These are phyloP conservation scores for Marronus borbonicus DNA, from an alignment of 2,888 invertebrate genomes.

Conservation along the genomic window DNA sequence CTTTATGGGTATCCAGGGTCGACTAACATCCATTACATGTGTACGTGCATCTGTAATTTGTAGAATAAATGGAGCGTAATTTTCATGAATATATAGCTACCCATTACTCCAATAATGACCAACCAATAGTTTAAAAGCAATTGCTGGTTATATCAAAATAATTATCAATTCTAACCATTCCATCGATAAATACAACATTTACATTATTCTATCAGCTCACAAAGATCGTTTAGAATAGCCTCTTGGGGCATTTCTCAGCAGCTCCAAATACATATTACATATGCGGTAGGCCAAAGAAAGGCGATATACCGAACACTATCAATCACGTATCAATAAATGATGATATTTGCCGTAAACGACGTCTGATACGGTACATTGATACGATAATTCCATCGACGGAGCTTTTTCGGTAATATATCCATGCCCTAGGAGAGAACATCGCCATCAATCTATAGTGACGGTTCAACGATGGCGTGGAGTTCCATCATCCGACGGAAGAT, in stretches of 20 bases:
- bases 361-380: slow-evolving; percentile 36
- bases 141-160: background rate
- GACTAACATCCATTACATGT: no score
- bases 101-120: background rate
- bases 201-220: no score
- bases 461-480: background rate
- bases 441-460: slow-evolving; percentile 36
- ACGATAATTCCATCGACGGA: slow-evolving; percentile 27
- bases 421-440: slow-evolving; percentile 16
- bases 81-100: background rate
- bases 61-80: background rate
- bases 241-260: background rate
- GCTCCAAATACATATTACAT: background rate
- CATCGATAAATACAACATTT: no score
- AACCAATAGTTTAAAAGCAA: background rate
- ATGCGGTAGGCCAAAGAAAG: background rate
- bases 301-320: slow-evolving; percentile 4
- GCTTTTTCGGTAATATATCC: slow-evolving; percentile 32
- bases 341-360: slow-evolving; percentile 39
- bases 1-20: no score
- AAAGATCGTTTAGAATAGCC: no score
- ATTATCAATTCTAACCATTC: background rate
- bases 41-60: background rate
- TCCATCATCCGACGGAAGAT: slow-evolving; percentile 6
- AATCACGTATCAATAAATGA: slow-evolving; percentile 41